phyloP scores from a whole-genome alignment of 2,797 vertebrate species.

The Alectoris magna region DNA sequence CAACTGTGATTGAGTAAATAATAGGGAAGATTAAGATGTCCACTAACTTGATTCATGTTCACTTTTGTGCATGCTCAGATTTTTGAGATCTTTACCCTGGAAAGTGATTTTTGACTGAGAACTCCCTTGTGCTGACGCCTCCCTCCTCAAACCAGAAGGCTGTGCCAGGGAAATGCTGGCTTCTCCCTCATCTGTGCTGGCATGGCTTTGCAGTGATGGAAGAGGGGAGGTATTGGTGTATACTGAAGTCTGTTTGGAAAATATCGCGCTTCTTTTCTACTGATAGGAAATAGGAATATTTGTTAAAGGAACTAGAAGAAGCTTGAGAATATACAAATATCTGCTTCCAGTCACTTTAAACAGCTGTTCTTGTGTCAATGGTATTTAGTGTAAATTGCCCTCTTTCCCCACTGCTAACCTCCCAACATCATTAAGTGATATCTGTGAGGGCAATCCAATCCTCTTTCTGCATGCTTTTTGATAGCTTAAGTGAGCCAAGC shows the following conservation, averaged over 20 bases:
- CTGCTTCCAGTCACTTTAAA: neutral
- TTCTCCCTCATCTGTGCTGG: neutral
- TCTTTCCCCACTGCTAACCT: neutral
- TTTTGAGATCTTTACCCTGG: neutral
- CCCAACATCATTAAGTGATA: accelerated
- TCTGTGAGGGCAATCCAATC: neutral
- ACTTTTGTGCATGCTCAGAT: neutral
- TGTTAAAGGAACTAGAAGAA: neutral
- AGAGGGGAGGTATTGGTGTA: neutral
- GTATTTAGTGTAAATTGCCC: neutral
- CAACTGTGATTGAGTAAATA: neutral
- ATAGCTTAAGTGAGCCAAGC: neutral
- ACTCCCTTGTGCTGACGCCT: neutral
- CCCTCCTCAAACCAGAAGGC: neutral
- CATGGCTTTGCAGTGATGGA: neutral
- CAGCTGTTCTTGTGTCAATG: neutral
- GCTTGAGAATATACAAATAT: neutral
- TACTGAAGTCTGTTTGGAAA: neutral
- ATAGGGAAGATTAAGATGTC: neutral
- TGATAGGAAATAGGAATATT: neutral
- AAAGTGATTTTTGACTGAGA: neutral
- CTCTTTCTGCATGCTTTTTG: neutral
- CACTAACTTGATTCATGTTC: neutral
- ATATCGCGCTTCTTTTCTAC: neutral
- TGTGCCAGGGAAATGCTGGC: neutral